phyloP scores from a whole-genome alignment of 2,113 vertebrate species.

The Charina bottae region DNA sequence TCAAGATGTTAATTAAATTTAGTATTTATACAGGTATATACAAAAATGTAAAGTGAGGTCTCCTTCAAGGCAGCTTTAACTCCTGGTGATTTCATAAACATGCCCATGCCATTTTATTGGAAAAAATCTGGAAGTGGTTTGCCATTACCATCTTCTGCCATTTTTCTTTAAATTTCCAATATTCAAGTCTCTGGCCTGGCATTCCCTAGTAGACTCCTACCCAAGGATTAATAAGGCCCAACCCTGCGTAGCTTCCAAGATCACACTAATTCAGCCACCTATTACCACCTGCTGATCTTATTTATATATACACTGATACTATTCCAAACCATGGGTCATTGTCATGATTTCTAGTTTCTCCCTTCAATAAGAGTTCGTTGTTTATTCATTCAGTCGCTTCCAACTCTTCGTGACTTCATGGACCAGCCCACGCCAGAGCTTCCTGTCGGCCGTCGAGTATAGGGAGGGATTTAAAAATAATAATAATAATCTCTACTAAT shows the following conservation, averaged over 20 bases:
- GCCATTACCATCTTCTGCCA: not conserved
- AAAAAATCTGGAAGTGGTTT: not conserved
- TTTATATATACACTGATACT: not conserved
- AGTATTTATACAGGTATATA: not conserved
- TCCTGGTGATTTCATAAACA: not conserved
- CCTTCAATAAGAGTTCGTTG: not conserved
- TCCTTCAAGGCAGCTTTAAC: not conserved
- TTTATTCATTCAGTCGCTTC: too few species aligned
- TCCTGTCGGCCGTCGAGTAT: too few species aligned
- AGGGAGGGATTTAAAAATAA: too few species aligned
- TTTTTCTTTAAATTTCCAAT: not conserved
- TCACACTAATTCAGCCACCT: not conserved
- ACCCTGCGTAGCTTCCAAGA: not conserved
- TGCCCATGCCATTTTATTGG: not conserved
- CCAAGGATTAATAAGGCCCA: not conserved
- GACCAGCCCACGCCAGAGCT: too few species aligned
- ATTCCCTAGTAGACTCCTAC: not conserved
- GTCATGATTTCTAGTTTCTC: not conserved
- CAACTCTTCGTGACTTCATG: too few species aligned
- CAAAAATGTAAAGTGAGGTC: not conserved
- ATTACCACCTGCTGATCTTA: slow-evolving; percentile 1
- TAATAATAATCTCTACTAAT: not conserved
- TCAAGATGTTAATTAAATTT: not conserved
- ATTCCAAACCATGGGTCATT: not conserved
- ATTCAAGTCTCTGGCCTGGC: not conserved